Percentiles rank a stretch among this genome's conserved stretches.
Conservation (phyloP, 2,888 invertebrate genomes). For the Lysandra bellargus region DNA sequence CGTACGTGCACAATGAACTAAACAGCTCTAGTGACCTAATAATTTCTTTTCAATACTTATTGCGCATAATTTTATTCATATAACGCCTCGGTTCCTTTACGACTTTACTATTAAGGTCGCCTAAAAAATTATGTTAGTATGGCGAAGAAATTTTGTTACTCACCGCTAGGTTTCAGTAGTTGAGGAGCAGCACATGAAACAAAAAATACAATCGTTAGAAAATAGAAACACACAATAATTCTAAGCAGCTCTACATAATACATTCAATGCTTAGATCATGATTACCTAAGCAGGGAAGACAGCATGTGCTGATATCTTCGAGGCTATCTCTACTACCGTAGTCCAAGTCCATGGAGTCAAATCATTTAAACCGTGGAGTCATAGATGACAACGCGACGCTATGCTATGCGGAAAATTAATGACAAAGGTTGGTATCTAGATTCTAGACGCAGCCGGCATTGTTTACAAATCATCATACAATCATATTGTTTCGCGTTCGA, state of each 20-base stretch:
- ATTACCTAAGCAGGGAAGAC: slow-evolving; percentile 67
- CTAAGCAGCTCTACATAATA: not conserved
- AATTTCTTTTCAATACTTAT: slow-evolving; percentile 59
- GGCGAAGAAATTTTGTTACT: slow-evolving; percentile 48
- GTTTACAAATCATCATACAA: slow-evolving; percentile 27
- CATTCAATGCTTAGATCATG: slow-evolving; percentile 36
- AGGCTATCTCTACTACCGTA: slow-evolving; percentile 65
- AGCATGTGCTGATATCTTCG: slow-evolving; percentile 69
- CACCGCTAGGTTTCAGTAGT: slow-evolving; percentile 59
- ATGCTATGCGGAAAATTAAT: slow-evolving; percentile 34
- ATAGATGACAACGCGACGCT: slow-evolving; percentile 7
- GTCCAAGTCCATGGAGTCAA: slow-evolving; percentile 62
- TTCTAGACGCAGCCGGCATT: slow-evolving; percentile 22
- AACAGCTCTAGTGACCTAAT: slow-evolving; percentile 74
- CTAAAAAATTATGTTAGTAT: slow-evolving; percentile 14
- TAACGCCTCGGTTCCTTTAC: slow-evolving; percentile 32
- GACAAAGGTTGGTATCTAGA: slow-evolving; percentile 33
- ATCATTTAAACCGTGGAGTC: slow-evolving; percentile 36
- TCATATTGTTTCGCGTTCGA: slow-evolving; percentile 9
- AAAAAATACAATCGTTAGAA: slow-evolving; percentile 48
- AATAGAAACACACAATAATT: slow-evolving; percentile 31
- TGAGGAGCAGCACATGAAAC: slow-evolving; percentile 70
- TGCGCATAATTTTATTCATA: slow-evolving; percentile 47
- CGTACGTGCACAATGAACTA: slow-evolving; percentile 68
- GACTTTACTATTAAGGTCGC: slow-evolving; percentile 34